A percentile compares a stretch with the other conserved stretches of the same genome.
Conservation (phyloP, 2,888 invertebrate species). For the Digitonthophagus gazella region DNA sequence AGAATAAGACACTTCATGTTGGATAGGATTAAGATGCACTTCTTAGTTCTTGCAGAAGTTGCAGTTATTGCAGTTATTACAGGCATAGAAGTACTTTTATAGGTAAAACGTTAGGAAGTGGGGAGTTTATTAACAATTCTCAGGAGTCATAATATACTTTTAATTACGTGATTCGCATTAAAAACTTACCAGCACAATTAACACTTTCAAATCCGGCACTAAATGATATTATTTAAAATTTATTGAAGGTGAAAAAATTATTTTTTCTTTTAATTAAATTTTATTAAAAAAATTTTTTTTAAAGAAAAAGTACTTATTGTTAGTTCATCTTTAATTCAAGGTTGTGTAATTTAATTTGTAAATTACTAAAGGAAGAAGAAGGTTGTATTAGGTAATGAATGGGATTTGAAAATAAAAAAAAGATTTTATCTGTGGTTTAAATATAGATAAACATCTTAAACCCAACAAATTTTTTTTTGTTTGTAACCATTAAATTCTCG, state of each 20-base stretch:
- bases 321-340: no score
- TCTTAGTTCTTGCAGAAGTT: not conserved
- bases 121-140: not conserved
- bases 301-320: no score
- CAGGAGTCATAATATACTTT: not conserved
- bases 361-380: no score
- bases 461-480: not conserved
- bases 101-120: not conserved
- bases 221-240: not conserved
- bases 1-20: constrained; percentile 34
- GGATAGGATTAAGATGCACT: constrained; percentile 3
- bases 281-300: not conserved
- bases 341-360: no score
- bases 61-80: not conserved
- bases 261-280: not conserved
- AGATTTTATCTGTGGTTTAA: no score
- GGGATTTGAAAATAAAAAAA: no score
- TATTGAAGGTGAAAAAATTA: not conserved
- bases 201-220: not conserved
- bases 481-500: not conserved
- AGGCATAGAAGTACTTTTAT: not conserved
- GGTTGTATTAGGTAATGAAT: no score
- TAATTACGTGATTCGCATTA: not conserved
- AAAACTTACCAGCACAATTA: not conserved
- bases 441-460: not conserved